Base-by-base conservation (phyloP, 2,888 invertebrate genomes). In the Leptopilina syphax region DNA sequence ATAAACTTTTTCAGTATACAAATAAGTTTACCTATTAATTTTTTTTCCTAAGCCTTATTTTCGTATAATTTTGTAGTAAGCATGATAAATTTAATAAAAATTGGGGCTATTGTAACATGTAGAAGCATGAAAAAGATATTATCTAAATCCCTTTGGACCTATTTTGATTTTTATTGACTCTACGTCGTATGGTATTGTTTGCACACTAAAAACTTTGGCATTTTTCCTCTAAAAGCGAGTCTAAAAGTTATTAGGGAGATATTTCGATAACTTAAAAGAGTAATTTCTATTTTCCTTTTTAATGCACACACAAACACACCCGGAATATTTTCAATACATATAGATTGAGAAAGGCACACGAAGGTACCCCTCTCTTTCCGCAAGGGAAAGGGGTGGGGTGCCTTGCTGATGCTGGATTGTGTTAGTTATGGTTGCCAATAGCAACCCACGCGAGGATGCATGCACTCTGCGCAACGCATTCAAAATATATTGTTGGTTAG, bases 341-440 rank as follows among this genome's bases (percentile, higher is more conserved):
- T 10, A 79, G 81, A 83, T 80, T 79, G 77, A 82, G 78, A 80
- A 65, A 77, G 80, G 80, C 24, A 77, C 77, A 67, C 66, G 78
- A 78, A 81, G 79, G 76, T 76, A 63, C 27, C n/a, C 63, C 63
- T 60, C 63, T 63, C 77, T 65, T 60, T 77, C 80, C 27, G 67
- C 65, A 47, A 54, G 81, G 81, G 81, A 12, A 10, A 77, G 82
- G 34, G 24, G 9, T 12, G 54, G 13, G 27, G 24, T 84, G 81
- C 77, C 83, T 84, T 83, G 87, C 63, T 83, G 86, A 88, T 81
- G 87, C 83, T 57, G 54, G 73, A 73, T 73, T 73, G 73, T 73
- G 88, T 89, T 86, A 85, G 85, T 85, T 85, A 89, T 81, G 86
- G 90, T 90, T 90, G 90, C 90, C 90, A 87, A 82, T 90, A 87